phyloP scores from a whole-genome alignment of 2,113 vertebrate genomes.

The Hyla sarda region DNA sequence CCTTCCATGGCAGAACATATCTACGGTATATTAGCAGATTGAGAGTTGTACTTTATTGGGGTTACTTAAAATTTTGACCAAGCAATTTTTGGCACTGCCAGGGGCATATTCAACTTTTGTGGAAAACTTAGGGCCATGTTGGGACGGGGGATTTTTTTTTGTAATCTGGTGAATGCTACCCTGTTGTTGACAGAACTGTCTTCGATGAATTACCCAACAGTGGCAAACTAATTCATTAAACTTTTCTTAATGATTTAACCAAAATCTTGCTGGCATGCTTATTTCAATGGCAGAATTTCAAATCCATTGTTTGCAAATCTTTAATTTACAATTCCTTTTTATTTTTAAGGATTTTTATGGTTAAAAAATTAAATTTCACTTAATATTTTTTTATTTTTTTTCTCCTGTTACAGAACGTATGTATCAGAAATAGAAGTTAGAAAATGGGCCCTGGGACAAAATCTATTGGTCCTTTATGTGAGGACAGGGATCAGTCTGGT shows the following conservation, averaged over 20 bases:
- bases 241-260: constrained; percentile 3
- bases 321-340: background rate
- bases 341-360: background rate
- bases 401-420: no score
- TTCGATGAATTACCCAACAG: background rate
- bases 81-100: background rate
- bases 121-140: background rate
- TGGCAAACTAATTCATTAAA: background rate
- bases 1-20: background rate
- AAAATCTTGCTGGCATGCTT: background rate
- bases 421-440: no score
- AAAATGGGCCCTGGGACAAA: no score
- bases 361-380: background rate
- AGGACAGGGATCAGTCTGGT: no score
- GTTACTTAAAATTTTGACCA: background rate
- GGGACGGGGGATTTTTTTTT: background rate
- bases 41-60: no score
- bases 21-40: background rate
- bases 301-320: background rate
- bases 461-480: no score
- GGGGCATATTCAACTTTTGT: background rate
- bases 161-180: background rate
- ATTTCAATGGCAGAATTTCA: background rate
- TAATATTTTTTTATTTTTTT: background rate
- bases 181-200: background rate